Evolutionary conservation across 1,140 invertebrate genomes (phyloP).

Genomic region (Rhopalosiphum maidis): DNA sequence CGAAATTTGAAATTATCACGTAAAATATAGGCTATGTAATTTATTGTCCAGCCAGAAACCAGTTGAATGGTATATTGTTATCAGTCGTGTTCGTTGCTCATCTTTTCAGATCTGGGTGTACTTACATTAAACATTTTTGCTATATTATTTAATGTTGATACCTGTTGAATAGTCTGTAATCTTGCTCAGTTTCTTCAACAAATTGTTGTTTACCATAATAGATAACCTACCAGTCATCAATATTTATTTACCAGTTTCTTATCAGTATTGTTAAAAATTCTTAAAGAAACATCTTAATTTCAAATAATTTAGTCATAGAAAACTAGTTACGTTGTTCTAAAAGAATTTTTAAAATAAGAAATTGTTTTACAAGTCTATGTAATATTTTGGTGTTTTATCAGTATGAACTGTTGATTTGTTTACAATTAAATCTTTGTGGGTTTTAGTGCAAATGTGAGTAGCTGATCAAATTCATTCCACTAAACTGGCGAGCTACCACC

Average conservation of each 20-base stretch:
- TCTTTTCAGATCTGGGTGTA: neutral
- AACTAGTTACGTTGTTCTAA: neutral
- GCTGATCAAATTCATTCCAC: constrained; percentile 47
- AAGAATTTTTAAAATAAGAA: neutral
- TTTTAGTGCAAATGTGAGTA: constrained; percentile 48
- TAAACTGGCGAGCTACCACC: constrained; percentile 59
- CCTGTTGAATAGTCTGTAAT: constrained; percentile 16
- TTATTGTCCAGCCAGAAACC: neutral
- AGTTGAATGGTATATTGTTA: neutral
- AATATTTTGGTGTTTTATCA: neutral
- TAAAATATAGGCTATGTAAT: neutral
- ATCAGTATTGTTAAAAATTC: neutral
- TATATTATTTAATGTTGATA: neutral
- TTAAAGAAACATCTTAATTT: neutral
- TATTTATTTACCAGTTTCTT: constrained; percentile 21
- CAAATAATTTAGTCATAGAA: neutral
- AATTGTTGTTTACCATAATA: neutral
- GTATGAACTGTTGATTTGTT: neutral
- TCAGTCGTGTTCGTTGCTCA: neutral
- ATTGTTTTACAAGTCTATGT: neutral
- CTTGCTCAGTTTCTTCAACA: neutral
- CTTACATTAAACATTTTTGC: neutral
- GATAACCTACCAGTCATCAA: neutral
- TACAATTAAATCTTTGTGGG: neutral
- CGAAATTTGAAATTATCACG: neutral